phyloP scores from a whole-genome alignment of 2,797 vertebrate species.

The Amblyraja radiata region DNA sequence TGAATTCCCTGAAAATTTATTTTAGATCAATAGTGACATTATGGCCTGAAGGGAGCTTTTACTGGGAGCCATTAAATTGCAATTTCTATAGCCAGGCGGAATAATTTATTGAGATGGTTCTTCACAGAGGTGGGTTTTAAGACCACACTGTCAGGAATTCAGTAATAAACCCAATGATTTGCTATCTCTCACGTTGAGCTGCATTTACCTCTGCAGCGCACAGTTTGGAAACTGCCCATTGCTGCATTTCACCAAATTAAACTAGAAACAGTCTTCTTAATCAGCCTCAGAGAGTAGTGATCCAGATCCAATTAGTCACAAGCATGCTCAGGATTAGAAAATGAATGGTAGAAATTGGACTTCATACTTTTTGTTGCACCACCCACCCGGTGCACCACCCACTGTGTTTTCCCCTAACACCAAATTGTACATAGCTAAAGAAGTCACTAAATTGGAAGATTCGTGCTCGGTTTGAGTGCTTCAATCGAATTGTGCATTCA shows the following conservation, averaged over 20 bases:
- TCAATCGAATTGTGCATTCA: too few species aligned
- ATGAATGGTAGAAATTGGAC: not conserved
- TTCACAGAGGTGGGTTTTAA: not conserved
- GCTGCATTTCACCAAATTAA: not conserved
- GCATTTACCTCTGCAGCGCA: not conserved
- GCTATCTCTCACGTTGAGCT: not conserved
- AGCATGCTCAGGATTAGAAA: not conserved
- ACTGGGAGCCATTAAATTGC: not conserved
- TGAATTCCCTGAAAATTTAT: not conserved
- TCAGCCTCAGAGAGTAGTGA: not conserved
- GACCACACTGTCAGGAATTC: constrained; percentile 8
- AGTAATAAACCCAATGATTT: not conserved
- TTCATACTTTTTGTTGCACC: too few species aligned
- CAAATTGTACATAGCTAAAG: too few species aligned
- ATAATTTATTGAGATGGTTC: not conserved
- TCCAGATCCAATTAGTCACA: not conserved
- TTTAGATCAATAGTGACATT: not conserved
- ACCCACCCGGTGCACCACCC: too few species aligned
- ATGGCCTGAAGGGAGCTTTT: not conserved
- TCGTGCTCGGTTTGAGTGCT: too few species aligned
- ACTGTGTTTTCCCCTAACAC: too few species aligned
- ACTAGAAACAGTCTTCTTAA: not conserved
- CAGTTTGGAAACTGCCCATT: not conserved
- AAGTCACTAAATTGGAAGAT: too few species aligned
- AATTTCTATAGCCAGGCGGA: not conserved